Percentiles rank a stretch among this genome's conserved stretches.
Evolutionary conservation across 2,797 vertebrate genomes (phyloP).

Genomic region (Oreortyx pictus): DNA sequence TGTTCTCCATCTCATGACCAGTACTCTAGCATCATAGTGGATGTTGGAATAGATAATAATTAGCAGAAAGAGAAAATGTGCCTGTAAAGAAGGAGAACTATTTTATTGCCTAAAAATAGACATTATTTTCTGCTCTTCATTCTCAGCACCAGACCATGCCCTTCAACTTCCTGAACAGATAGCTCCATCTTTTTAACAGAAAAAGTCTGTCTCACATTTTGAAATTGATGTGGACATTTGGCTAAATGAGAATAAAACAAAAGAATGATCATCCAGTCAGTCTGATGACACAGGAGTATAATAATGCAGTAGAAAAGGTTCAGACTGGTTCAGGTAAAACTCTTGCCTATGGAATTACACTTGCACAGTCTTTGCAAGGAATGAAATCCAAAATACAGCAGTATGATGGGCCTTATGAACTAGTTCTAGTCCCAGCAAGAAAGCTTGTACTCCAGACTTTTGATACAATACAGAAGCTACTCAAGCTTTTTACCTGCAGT

Average conservation of each 20-base stretch:
- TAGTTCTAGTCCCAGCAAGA: constrained; percentile 90
- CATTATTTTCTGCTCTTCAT: neutral
- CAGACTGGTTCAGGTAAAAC: constrained; percentile 87
- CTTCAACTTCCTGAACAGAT: neutral
- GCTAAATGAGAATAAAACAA: neutral
- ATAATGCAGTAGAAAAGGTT: neutral
- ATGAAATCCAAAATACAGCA: constrained; percentile 88
- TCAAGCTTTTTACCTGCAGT: constrained; percentile 84
- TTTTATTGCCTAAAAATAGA: neutral
- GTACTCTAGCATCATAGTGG: neutral
- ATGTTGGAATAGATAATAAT: neutral
- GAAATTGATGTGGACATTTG: neutral
- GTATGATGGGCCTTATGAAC: constrained; percentile 89
- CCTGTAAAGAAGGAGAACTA: neutral
- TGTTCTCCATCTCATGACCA: neutral
- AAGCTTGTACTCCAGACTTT: constrained; percentile 93
- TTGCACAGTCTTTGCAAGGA: constrained; percentile 91
- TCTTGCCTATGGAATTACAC: constrained; percentile 89
- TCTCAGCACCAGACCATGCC: neutral
- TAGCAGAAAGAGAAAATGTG: neutral
- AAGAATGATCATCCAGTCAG: neutral
- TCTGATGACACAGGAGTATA: neutral
- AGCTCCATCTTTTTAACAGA: neutral
- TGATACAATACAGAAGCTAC: constrained; percentile 90
- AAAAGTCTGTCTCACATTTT: neutral